Conservation (phyloP, 2,113 vertebrate genomes). For the Leuciscus idus region DNA sequence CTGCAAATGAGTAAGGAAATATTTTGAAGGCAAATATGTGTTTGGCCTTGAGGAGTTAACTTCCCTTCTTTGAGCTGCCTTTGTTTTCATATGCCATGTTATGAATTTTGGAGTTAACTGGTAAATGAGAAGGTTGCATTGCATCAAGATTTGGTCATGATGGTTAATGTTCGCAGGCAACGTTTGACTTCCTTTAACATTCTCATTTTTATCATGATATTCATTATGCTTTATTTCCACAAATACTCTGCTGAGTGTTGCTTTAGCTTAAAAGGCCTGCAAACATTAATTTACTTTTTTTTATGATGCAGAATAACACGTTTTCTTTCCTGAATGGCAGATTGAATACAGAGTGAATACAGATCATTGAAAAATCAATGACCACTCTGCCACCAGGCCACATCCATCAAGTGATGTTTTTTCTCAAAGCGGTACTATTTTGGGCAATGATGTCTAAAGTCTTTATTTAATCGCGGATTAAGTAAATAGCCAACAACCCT, state of each 20-base stretch:
- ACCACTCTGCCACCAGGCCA: neutral
- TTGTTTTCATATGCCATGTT: constrained; percentile 32
- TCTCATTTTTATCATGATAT: neutral
- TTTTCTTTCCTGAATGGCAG: neutral
- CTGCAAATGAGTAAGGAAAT: constrained; percentile 34
- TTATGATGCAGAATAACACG: neutral
- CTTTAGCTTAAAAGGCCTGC: neutral
- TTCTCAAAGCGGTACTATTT: neutral
- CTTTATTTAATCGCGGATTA: neutral
- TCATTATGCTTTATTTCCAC: neutral
- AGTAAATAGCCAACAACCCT: neutral
- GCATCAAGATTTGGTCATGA: neutral
- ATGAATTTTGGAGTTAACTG: neutral
- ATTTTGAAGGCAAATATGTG: constrained; percentile 44
- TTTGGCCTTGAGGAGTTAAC: constrained; percentile 43
- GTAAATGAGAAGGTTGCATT: neutral
- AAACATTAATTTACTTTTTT: neutral
- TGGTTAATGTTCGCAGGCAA: neutral
- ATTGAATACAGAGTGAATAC: constrained; percentile 11
- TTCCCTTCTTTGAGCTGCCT: constrained; percentile 19
- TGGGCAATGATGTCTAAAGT: neutral
- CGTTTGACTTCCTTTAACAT: neutral
- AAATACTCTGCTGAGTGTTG: neutral
- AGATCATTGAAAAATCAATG: constrained; percentile 41
- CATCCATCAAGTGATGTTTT: constrained; percentile 1